A percentile compares a stretch with the other conserved stretches of the same genome.
phyloP scores from a whole-genome alignment of 2,888 invertebrate species.

The Drosophila stalkeri region DNA sequence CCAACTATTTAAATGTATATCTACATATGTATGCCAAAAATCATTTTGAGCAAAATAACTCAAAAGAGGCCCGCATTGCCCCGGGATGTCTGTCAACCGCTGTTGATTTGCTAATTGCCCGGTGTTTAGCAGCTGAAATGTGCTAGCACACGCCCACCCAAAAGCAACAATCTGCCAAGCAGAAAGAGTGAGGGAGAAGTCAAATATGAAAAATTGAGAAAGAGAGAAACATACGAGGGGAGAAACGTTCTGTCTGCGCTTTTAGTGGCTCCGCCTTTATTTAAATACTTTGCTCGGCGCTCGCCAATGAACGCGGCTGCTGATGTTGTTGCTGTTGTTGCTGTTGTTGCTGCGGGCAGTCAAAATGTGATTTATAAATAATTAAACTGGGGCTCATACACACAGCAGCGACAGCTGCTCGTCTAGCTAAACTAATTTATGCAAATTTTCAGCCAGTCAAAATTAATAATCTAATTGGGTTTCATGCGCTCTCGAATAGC shows the following conservation, averaged over 20 bases:
- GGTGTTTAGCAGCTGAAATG: constrained; percentile 56
- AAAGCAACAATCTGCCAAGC: constrained; percentile 33
- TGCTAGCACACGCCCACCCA: constrained; percentile 52
- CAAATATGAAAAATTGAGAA: constrained; percentile 4
- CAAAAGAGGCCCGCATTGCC: constrained; percentile 31
- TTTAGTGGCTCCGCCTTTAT: constrained; percentile 65
- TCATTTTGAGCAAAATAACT: constrained; percentile 32
- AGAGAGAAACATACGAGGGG: neutral
- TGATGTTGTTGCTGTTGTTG: constrained; percentile 10
- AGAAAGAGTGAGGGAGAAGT: constrained; percentile 12
- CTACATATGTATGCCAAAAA: constrained; percentile 24
- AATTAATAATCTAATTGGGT: constrained; percentile 58
- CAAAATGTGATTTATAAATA: constrained; percentile 67
- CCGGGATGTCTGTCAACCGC: constrained; percentile 58
- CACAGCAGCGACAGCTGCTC: constrained; percentile 50
- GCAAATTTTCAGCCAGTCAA: constrained; percentile 58
- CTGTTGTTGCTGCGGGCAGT: constrained; percentile 18
- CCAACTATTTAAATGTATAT: constrained; percentile 3
- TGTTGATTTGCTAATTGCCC: constrained; percentile 76
- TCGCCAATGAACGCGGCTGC: constrained; percentile 62
- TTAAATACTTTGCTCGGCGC: constrained; percentile 43
- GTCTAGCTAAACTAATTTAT: constrained; percentile 60
- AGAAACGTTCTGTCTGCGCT: constrained; percentile 5
- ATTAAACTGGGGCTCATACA: constrained; percentile 46
- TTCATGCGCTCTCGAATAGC: constrained; percentile 41